These are phyloP conservation scores for Atta cephalotes DNA, from an alignment of 1,140 invertebrate species.

Conservation along the genomic window DNA sequence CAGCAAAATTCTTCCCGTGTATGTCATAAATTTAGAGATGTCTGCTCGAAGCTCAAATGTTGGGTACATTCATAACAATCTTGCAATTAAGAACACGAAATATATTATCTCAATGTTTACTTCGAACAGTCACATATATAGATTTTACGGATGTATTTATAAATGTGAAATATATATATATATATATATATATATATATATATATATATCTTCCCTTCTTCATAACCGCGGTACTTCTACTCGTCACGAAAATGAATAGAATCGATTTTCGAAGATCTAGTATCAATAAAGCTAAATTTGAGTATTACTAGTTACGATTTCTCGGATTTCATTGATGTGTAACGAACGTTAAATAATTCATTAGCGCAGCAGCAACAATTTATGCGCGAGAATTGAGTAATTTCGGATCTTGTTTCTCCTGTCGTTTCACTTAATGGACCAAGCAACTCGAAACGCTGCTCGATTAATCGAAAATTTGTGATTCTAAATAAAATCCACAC, in stretches of 20 bases:
- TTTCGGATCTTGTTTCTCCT: not conserved
- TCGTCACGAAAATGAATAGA: slow-evolving; percentile 5
- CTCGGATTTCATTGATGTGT: slow-evolving; percentile 20
- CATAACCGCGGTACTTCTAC: too few relatives aligned
- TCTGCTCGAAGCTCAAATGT: too few relatives aligned
- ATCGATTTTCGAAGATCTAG: slow-evolving; percentile 34
- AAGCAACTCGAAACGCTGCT: not conserved
- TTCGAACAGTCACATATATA: not conserved
- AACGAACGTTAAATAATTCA: slow-evolving; percentile 58
- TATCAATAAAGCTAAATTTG: slow-evolving; percentile 44
- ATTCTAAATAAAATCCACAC: slow-evolving; percentile 40
- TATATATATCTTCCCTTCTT: not conserved
- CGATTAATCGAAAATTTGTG: slow-evolving; percentile 41
- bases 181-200: slow-evolving; percentile 32
- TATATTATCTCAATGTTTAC: not conserved
- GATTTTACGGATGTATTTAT: not conserved
- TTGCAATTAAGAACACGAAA: not conserved
- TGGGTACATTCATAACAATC: too few relatives aligned
- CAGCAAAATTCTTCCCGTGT: too few relatives aligned
- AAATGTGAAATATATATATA: slow-evolving; percentile 15
- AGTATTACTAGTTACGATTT: slow-evolving; percentile 9
- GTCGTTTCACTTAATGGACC: slow-evolving; percentile 21
- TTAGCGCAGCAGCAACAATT: slow-evolving; percentile 41
- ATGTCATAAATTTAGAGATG: too few relatives aligned
- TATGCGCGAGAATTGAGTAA: slow-evolving; percentile 16